A percentile compares a stretch with the other conserved stretches of the same genome.
Evolutionary conservation across 2,113 vertebrate species (phyloP).

Genomic region (Ciconia stormi): DNA sequence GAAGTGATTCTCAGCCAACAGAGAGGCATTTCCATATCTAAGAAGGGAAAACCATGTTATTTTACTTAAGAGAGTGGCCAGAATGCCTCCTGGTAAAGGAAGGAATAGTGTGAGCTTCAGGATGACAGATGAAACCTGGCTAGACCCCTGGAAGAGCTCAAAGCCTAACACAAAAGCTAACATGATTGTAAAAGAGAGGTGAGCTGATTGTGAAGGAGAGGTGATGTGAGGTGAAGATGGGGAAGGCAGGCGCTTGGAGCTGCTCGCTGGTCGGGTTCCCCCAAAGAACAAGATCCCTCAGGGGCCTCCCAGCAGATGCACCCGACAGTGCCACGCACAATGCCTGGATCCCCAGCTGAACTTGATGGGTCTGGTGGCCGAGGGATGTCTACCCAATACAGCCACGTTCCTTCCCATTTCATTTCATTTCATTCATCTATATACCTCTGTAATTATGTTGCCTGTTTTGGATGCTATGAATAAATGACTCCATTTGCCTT

Average conservation of each 20-base stretch:
- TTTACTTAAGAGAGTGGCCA: neutral
- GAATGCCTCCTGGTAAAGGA: neutral
- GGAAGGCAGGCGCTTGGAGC: neutral
- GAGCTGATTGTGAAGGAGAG: neutral
- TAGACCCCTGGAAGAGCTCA: neutral
- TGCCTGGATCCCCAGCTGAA: neutral
- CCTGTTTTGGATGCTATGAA: neutral
- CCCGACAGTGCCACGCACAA: fast-evolving
- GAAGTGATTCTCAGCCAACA: neutral
- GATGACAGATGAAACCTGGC: neutral
- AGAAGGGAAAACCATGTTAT: neutral
- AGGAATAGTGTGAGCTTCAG: neutral
- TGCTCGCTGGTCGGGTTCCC: neutral
- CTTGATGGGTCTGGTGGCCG: neutral
- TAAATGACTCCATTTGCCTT: neutral
- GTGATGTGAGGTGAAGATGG: neutral
- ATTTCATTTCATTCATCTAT: neutral
- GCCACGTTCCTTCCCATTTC: neutral
- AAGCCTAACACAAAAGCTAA: neutral
- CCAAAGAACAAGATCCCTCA: neutral
- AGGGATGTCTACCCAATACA: neutral
- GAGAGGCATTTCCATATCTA: neutral
- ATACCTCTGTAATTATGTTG: neutral
- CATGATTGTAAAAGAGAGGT: neutral
- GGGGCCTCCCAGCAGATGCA: neutral